phyloP scores from a whole-genome alignment of 2,888 invertebrate species.

The Ditula angustiorana region DNA sequence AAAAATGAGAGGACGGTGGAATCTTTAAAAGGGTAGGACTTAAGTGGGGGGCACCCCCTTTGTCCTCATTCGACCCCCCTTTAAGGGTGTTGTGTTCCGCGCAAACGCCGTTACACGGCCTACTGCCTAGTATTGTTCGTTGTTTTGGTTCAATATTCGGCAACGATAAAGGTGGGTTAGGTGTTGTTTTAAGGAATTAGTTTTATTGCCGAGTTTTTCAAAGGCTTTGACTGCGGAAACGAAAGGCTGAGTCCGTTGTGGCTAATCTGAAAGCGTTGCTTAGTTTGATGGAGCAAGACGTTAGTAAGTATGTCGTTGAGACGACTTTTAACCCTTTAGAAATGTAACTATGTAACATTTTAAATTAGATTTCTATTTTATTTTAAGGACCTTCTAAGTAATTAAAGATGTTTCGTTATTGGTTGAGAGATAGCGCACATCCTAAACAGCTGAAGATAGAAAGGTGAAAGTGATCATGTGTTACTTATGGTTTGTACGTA shows the following conservation, averaged over 20 bases:
- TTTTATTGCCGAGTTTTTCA: slow-evolving; percentile 46
- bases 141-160: slow-evolving; percentile 81
- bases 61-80: slow-evolving; percentile 57
- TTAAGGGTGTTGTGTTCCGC: slow-evolving; percentile 63
- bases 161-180: slow-evolving; percentile 76
- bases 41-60: slow-evolving; percentile 71
- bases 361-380: too few relatives aligned
- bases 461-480: too few relatives aligned
- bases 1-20: slow-evolving; percentile 84
- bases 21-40: slow-evolving; percentile 85
- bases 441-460: too few relatives aligned
- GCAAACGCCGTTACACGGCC: slow-evolving; percentile 78
- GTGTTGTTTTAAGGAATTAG: slow-evolving; percentile 71
- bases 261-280: too few relatives aligned
- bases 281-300: too few relatives aligned
- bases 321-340: too few relatives aligned
- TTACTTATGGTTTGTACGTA: too few relatives aligned
- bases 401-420: too few relatives aligned
- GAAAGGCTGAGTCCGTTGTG: not conserved
- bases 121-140: slow-evolving; percentile 78
- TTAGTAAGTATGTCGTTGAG: too few relatives aligned
- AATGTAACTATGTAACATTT: too few relatives aligned
- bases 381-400: too few relatives aligned
- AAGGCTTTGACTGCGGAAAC: not conserved
- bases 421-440: too few relatives aligned